Conservation (phyloP, 2,113 vertebrate species). For the Rhinoptilus africanus region DNA sequence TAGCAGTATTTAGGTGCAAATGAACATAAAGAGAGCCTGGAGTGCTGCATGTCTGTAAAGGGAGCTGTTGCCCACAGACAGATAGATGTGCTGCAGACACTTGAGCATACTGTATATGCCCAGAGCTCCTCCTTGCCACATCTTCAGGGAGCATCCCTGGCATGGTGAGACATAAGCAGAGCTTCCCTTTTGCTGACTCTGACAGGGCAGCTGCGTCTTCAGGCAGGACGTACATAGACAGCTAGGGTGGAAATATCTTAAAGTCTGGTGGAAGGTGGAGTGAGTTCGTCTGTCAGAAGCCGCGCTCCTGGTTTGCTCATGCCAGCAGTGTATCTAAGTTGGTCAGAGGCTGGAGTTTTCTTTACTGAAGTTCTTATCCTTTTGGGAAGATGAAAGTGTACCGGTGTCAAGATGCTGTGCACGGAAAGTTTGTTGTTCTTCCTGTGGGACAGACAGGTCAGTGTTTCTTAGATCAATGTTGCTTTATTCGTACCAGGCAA, state of each 20-base stretch:
- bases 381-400: not conserved
- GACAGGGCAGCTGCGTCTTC: not conserved
- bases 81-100: not conserved
- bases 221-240: not conserved
- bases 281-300: not conserved
- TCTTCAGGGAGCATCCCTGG: not conserved
- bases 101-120: not conserved
- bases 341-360: not conserved
- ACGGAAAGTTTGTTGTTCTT: not conserved
- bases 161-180: not conserved
- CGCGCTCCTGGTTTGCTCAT: not conserved
- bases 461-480: not conserved
- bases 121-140: not conserved
- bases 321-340: not conserved
- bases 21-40: not conserved
- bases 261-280: not conserved
- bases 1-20: conserved; percentile 10
- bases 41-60: not conserved
- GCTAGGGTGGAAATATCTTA: not conserved
- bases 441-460: not conserved
- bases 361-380: not conserved
- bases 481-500: not conserved
- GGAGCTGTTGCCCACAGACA: not conserved
- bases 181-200: not conserved
- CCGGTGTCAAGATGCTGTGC: not conserved